A percentile compares a stretch with the other conserved stretches of the same genome.
phyloP scores from a whole-genome alignment of 1,140 invertebrate species.

The Pectinophora gossypiella region DNA sequence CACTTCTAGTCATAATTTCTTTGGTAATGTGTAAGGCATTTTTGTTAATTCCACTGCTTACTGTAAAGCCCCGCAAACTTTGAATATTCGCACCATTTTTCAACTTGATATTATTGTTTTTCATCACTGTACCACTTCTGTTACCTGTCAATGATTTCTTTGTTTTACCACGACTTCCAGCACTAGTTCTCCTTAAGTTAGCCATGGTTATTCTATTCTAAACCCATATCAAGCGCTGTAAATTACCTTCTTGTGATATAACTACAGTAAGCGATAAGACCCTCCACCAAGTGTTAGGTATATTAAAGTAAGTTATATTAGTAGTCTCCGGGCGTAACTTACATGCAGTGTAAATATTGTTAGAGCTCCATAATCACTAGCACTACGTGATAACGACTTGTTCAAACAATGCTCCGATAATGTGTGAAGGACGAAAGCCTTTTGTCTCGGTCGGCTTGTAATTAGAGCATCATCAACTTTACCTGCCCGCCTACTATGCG shows the following conservation, averaged over 20 bases:
- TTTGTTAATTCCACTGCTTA: background rate
- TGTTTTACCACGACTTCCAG: conserved; percentile 33
- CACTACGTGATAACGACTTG: conserved; percentile 44
- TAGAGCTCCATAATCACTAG: conserved; percentile 62
- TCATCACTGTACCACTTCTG: conserved; percentile 19
- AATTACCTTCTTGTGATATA: conserved; percentile 20
- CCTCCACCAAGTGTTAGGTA: conserved; percentile 48
- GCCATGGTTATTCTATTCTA: conserved; percentile 37
- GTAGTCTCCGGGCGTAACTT: conserved; percentile 35
- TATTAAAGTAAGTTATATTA: conserved; percentile 37
- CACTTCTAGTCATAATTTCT: conserved; percentile 32
- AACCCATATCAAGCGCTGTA: conserved; percentile 17
- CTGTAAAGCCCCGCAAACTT: background rate
- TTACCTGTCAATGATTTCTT: conserved; percentile 42
- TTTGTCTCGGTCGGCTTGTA: conserved; percentile 49
- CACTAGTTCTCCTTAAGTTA: conserved; percentile 60
- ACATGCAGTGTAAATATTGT: conserved; percentile 58
- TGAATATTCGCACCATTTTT: background rate
- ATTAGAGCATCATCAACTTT: conserved; percentile 45
- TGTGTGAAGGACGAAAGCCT: conserved; percentile 68
- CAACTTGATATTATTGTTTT: conserved; percentile 11
- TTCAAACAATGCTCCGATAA: conserved; percentile 63
- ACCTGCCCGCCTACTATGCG: conserved; percentile 35
- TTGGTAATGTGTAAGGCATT: background rate
- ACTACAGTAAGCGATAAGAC: conserved; percentile 39